Conservation (phyloP, 2,797 vertebrate genomes). For the Coilia nasus region DNA sequence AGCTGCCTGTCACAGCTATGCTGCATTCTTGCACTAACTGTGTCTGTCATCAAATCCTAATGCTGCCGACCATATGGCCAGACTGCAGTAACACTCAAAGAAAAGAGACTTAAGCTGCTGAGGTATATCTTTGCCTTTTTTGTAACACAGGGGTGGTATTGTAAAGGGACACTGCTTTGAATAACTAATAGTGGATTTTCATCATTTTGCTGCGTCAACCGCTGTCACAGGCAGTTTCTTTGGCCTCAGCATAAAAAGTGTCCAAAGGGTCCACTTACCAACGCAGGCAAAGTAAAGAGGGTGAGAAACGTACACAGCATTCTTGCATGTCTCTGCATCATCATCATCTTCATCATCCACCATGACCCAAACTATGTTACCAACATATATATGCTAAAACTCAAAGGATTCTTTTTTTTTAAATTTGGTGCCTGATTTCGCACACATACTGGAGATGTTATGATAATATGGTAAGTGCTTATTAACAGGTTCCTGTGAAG, state of each 20-base stretch:
- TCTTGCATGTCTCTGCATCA: no score
- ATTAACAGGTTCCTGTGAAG: background rate
- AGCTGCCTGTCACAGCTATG: no score
- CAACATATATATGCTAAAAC: background rate
- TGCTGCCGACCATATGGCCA: background rate
- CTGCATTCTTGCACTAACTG: constrained; percentile 8
- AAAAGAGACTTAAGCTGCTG: background rate
- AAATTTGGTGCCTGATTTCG: background rate
- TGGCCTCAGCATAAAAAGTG: background rate
- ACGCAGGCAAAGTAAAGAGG: no score
- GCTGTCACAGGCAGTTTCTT: background rate
- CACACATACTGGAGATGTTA: background rate
- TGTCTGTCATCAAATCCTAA: background rate
- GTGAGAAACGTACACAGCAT: background rate
- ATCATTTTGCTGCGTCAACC: constrained; percentile 18
- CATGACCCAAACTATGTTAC: background rate
- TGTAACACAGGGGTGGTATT: background rate
- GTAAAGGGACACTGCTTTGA: background rate
- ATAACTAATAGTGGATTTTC: constrained; percentile 12
- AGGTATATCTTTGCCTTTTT: background rate
- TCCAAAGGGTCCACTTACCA: background rate
- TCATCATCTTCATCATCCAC: no score
- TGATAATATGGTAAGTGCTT: background rate
- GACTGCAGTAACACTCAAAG: background rate
- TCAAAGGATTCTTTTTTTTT: background rate